A percentile compares a stretch with the other conserved stretches of the same genome.
These are phyloP conservation scores for Chrysina gloriosa DNA, from an alignment of 2,888 invertebrate species.

Conservation along the genomic window DNA sequence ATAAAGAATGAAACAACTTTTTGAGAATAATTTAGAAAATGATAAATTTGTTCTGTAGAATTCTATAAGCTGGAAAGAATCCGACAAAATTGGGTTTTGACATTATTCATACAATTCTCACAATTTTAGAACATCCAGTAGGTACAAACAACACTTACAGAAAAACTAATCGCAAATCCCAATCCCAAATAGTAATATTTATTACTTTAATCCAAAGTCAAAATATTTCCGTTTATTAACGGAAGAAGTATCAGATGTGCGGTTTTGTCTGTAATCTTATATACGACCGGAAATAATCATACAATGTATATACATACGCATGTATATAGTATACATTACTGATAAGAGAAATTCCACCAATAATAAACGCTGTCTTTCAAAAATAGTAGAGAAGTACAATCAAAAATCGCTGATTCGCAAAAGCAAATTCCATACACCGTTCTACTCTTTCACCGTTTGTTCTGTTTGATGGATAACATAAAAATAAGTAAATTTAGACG, in stretches of 20 bases:
- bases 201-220: too few species aligned
- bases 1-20: too few species aligned
- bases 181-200: too few species aligned
- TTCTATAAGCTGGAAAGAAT: too few species aligned
- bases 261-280: constrained; percentile 49
- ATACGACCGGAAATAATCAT: constrained; percentile 54
- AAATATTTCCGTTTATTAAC: constrained; percentile 4
- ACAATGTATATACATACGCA: constrained; percentile 49
- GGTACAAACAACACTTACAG: too few species aligned
- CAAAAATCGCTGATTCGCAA: background rate
- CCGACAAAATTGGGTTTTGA: too few species aligned
- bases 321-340: constrained; percentile 2
- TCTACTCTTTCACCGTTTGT: background rate
- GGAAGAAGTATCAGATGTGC: constrained; percentile 28
- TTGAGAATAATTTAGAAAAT: too few species aligned
- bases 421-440: background rate
- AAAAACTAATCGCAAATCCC: too few species aligned
- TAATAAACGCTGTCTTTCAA: constrained; percentile 52
- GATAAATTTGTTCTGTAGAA: too few species aligned
- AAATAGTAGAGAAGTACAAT: constrained; percentile 34
- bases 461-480: background rate
- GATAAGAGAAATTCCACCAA: constrained; percentile 42
- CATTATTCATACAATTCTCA: too few species aligned
- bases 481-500: constrained; percentile 2
- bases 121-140: too few species aligned